phyloP scores from a whole-genome alignment of 1,140 invertebrate genomes.

The Drosophila nikananu region DNA sequence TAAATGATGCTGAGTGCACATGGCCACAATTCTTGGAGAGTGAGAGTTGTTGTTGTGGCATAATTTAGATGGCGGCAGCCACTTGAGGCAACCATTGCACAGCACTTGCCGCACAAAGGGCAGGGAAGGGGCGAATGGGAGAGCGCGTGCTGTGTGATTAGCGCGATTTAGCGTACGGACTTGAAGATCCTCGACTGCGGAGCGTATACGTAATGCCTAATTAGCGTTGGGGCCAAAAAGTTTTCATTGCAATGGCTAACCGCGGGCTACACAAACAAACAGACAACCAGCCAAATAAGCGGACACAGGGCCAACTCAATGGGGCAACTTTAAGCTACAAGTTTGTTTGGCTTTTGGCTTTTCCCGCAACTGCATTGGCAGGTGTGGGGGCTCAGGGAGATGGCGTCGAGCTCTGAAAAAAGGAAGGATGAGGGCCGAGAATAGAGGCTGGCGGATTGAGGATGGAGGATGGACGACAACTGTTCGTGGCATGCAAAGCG shows the following conservation, averaged over 20 bases:
- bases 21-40: conserved; percentile 73
- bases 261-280: conserved; percentile 56
- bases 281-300: conserved; percentile 26
- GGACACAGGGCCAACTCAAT: conserved; percentile 58
- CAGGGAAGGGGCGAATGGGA: conserved; percentile 5
- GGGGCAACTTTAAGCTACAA: conserved; percentile 73
- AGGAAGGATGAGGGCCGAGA: neutral
- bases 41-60: conserved; percentile 53
- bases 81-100: conserved; percentile 65
- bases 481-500: conserved; percentile 74
- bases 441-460: conserved; percentile 11
- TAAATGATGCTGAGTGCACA: conserved; percentile 78
- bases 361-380: conserved; percentile 40
- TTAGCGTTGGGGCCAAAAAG: conserved; percentile 64
- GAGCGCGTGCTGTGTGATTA: conserved; percentile 64
- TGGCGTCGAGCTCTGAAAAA: neutral
- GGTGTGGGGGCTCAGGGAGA: conserved; percentile 16
- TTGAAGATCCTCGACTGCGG: conserved; percentile 49
- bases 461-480: conserved; percentile 50
- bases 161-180: conserved; percentile 60
- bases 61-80: conserved; percentile 67
- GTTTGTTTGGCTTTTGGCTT: conserved; percentile 72
- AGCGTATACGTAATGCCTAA: conserved; percentile 70
- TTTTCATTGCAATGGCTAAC: conserved; percentile 72
- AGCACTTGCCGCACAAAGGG: conserved; percentile 24